These are phyloP conservation scores for Diprion similis DNA, from an alignment of 1,140 invertebrate genomes.

Conservation along the genomic window DNA sequence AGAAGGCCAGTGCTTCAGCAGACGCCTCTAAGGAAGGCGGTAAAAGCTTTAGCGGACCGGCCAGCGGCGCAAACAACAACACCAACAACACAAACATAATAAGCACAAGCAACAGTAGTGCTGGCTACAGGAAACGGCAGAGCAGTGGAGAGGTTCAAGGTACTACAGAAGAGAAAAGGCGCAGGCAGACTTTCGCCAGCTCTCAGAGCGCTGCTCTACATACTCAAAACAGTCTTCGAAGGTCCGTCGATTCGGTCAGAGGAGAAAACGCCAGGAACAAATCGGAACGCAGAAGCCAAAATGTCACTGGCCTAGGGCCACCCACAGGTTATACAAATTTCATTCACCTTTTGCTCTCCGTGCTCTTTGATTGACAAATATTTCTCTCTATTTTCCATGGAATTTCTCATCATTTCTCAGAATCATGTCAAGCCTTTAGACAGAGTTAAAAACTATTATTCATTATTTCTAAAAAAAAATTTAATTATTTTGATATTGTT, in stretches of 20 bases:
- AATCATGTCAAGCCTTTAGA: too few relatives aligned
- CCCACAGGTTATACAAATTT: slow-evolving; percentile 43
- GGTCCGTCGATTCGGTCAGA: slow-evolving; percentile 46
- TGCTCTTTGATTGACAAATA: too few relatives aligned
- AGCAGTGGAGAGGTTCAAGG: slow-evolving; percentile 48
- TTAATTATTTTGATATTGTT: too few relatives aligned
- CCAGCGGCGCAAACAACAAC: slow-evolving; percentile 34
- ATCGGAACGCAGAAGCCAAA: slow-evolving; percentile 48
- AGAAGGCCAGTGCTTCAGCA: slow-evolving; percentile 62
- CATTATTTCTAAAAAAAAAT: too few relatives aligned
- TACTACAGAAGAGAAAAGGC: slow-evolving; percentile 55
- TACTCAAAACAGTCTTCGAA: slow-evolving; percentile 39
- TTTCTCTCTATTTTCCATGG: too few relatives aligned
- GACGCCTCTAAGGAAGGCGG: slow-evolving; percentile 59
- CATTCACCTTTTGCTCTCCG: background rate
- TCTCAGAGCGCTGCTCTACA: slow-evolving; percentile 38
- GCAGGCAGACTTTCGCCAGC: slow-evolving; percentile 47
- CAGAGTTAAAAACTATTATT: too few relatives aligned
- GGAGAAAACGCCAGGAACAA: slow-evolving; percentile 43
- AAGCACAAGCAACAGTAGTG: background rate
- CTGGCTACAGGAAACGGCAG: slow-evolving; percentile 57
- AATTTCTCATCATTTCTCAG: too few relatives aligned
- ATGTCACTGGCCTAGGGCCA: slow-evolving; percentile 57
- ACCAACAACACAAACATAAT: too few relatives aligned
- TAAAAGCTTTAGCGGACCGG: slow-evolving; percentile 40